Base-by-base conservation (phyloP, 2,888 invertebrate species). In the Timema podura region DNA sequence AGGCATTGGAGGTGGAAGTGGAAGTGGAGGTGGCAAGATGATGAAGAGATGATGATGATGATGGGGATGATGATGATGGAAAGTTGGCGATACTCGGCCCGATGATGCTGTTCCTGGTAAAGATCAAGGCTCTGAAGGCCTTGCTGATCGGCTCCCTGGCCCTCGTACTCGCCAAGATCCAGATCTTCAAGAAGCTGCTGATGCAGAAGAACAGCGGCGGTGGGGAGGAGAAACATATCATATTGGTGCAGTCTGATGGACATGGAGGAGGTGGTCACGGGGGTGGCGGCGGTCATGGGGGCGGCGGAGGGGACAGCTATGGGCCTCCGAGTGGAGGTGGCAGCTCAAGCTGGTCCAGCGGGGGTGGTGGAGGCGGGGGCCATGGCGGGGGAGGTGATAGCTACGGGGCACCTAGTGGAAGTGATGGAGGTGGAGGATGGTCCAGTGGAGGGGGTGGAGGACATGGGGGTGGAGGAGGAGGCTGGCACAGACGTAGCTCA, bases 31-130 rank as follows among this genome's bases (percentile, higher is more conserved):
- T 15, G 79, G 79, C 2, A 79, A 78, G 3, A 81, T 81, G 77
- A 86, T 86, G 84, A 83, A 86, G 76, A 87, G 83, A 84, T 84
- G 82, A 83, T 83, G 84, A 85, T 85, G 0, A 83, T 86, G 84
- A 84, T 85, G 82, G 86, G 86, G 15, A 83, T 87, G 82, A 85
- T 87, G 85, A 83, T 87, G 81, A 84, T 88, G 77, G 85, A 86
- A 73, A 73, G 45, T 83, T 87, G 82, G 85, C 87, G 84, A 83
- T 87, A 81, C 84, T 88, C 77, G 84, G 86, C 61, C 86, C 86
- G 79, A 84, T 87, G 82, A 85, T 87, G 0, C 81, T 87, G 73
- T 83, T 87, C 83, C 77, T 88, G 69, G 83, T 87, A 2, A 88
- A 87, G 80, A 84, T 85, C 76, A 83, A 75, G 72, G 76, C 75